phyloP scores from a whole-genome alignment of 2,113 vertebrate species.

The Periophthalmodon schlosseri region DNA sequence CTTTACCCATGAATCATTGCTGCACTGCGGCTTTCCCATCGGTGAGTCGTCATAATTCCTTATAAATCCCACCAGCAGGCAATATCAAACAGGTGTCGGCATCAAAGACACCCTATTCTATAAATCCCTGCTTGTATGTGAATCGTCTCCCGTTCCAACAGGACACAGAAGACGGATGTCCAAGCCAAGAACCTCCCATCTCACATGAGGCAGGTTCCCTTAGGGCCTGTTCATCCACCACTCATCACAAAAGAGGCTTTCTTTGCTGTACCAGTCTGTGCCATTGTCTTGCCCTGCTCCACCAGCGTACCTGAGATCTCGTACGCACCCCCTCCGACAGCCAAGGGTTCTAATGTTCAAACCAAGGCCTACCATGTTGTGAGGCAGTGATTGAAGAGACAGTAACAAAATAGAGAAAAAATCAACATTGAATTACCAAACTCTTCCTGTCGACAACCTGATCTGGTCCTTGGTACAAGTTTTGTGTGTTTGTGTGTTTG shows the following conservation, averaged over 20 bases:
- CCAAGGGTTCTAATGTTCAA: constrained; percentile 61
- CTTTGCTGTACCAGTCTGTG: constrained; percentile 61
- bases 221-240: constrained; percentile 68
- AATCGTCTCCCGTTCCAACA: constrained; percentile 60
- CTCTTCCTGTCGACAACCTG: constrained; percentile 63
- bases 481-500: constrained; percentile 60
- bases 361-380: constrained; percentile 47
- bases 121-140: constrained; percentile 75
- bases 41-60: constrained; percentile 60
- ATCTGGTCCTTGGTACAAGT: constrained; percentile 60
- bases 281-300: constrained; percentile 72
- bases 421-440: constrained; percentile 63
- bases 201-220: constrained; percentile 70
- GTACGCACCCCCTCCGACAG: constrained; percentile 54
- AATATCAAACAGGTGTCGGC: constrained; percentile 77
- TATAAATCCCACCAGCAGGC: constrained; percentile 68
- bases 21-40: constrained; percentile 54
- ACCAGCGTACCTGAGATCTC: constrained; percentile 67
- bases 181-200: constrained; percentile 74
- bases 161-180: constrained; percentile 69
- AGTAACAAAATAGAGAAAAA: constrained; percentile 21
- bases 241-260: constrained; percentile 76
- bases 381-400: constrained; percentile 34
- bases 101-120: constrained; percentile 75
- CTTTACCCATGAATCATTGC: constrained; percentile 51